These are phyloP conservation scores for Zonitis immaculata DNA, from an alignment of 2,888 invertebrate species.

Conservation along the genomic window DNA sequence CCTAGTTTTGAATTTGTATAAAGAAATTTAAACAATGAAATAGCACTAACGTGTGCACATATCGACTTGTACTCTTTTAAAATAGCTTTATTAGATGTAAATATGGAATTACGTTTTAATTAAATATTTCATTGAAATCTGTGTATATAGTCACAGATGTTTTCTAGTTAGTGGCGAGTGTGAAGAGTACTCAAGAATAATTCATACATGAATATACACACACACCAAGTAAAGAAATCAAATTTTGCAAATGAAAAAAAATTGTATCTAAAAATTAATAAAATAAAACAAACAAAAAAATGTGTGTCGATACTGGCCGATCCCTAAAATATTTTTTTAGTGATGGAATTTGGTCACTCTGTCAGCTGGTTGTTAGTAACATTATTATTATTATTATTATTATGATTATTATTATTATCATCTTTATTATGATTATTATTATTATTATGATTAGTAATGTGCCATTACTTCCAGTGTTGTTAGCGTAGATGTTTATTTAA, in stretches of 20 bases:
- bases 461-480: constrained; percentile 48
- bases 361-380: constrained; percentile 42
- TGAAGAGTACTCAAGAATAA: constrained; percentile 16
- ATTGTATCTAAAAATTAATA: constrained; percentile 19
- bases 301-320: constrained; percentile 20
- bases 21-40: constrained; percentile 20
- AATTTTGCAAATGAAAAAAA: no score
- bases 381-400: constrained; percentile 3
- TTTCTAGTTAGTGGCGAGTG: constrained; percentile 28
- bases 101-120: constrained; percentile 1
- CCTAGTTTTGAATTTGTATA: constrained; percentile 26
- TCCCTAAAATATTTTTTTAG: constrained; percentile 35
- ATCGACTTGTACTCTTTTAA: constrained; percentile 28
- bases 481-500: constrained; percentile 47
- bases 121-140: no score
- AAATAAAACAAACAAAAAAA: constrained; percentile 16
- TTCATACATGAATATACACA: constrained; percentile 22
- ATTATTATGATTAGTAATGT: constrained; percentile 39
- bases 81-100: no score
- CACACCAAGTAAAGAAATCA: not conserved
- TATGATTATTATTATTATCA: constrained; percentile 1
- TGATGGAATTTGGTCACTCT: constrained; percentile 49
- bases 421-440: constrained; percentile 14
- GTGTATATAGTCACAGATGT: constrained; percentile 24
- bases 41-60: constrained; percentile 33